phyloP scores from a whole-genome alignment of 1,140 invertebrate species.

The Dinothrombium tinctorium region DNA sequence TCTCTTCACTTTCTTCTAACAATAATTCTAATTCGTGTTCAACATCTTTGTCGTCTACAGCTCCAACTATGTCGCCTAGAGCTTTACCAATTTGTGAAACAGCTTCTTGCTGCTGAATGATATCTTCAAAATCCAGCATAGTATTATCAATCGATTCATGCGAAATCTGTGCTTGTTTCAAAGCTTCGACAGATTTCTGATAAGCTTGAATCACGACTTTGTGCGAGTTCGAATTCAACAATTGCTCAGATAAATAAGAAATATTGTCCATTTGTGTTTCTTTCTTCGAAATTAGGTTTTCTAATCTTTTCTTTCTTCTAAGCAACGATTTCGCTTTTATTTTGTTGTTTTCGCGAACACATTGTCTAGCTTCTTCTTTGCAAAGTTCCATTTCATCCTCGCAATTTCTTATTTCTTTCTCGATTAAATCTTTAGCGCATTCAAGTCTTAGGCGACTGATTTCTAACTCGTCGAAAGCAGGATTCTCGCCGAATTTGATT shows the following conservation, averaged over 20 bases:
- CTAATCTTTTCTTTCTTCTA: constrained; percentile 8
- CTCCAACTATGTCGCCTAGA: neutral
- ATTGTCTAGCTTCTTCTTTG: neutral
- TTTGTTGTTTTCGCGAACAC: neutral
- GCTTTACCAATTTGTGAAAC: neutral
- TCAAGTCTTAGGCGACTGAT: constrained; percentile 5
- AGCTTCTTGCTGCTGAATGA: neutral
- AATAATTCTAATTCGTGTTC: neutral
- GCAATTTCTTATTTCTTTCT: constrained; percentile 1
- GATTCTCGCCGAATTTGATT: constrained; percentile 6
- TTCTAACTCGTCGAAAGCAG: constrained; percentile 1
- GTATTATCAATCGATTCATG: constrained; percentile 7
- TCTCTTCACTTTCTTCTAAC: constrained; percentile 4
- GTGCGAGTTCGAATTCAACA: constrained; percentile 4
- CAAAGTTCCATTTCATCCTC: constrained; percentile 1
- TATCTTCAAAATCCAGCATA: constrained; percentile 6
- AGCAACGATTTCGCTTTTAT: constrained; percentile 6
- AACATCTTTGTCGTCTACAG: neutral
- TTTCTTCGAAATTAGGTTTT: constrained; percentile 2
- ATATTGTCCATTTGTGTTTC: constrained; percentile 10
- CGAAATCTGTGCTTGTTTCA: constrained; percentile 1
- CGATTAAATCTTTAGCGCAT: constrained; percentile 5
- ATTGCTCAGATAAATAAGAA: constrained; percentile 1
- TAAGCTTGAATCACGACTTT: constrained; percentile 3
- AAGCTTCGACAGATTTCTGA: constrained; percentile 1